Conservation (phyloP, 2,113 vertebrate genomes). For the Lagenorhynchus albirostris region DNA sequence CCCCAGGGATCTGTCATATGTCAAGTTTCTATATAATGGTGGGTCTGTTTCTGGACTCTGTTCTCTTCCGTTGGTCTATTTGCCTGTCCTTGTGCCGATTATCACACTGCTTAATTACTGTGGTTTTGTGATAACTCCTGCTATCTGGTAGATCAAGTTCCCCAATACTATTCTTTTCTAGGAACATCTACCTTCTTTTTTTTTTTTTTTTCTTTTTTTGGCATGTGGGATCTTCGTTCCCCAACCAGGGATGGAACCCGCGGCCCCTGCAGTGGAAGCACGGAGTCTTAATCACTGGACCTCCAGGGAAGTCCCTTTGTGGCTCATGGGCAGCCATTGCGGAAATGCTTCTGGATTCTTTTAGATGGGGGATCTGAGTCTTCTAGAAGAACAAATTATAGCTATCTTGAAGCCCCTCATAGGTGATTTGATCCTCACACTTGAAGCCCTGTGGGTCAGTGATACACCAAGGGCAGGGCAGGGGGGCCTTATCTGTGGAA, state of each 20-base stretch:
- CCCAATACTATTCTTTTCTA: neutral
- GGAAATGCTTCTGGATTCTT: neutral
- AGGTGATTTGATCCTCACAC: neutral
- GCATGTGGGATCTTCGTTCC: no score
- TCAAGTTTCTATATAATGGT: neutral
- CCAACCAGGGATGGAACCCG: no score
- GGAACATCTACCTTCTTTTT: neutral
- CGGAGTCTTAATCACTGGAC: no score
- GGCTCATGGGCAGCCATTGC: neutral
- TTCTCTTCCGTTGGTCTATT: neutral
- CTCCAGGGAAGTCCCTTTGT: neutral
- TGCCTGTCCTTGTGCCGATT: neutral
- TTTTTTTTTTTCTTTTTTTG: neutral
- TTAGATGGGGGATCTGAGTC: neutral
- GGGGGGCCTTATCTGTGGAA: neutral
- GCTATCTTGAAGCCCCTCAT: neutral
- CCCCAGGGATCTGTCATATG: neutral
- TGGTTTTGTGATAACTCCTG: neutral
- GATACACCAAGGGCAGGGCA: neutral
- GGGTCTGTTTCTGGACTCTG: neutral
- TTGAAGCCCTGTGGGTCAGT: neutral
- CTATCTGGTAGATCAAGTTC: neutral
- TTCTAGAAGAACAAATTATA: neutral
- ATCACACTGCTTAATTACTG: neutral
- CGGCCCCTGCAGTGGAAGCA: no score